A percentile compares a stretch with the other conserved stretches of the same genome.
These are phyloP conservation scores for Asbolus verrucosus DNA, from an alignment of 1,140 invertebrate species.

Conservation along the genomic window DNA sequence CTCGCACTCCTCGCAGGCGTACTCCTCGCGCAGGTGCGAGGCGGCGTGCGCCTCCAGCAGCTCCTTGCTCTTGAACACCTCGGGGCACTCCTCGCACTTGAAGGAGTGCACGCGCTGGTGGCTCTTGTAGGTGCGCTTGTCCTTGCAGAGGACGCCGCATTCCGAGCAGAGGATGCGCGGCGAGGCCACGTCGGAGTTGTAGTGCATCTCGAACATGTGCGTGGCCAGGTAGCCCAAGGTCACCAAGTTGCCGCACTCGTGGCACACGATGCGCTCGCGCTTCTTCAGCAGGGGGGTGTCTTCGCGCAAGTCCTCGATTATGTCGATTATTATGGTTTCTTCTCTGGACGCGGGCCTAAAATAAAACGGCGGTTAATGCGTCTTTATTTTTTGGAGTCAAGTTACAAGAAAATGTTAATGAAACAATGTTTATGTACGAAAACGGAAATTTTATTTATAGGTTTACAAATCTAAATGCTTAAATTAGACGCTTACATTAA, in stretches of 20 bases:
- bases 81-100: constrained; percentile 66
- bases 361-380: too few relatives aligned
- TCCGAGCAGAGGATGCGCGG: not conserved
- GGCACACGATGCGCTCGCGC: not conserved
- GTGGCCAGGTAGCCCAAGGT: constrained; percentile 1
- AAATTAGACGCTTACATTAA: too few relatives aligned
- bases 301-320: too few relatives aligned
- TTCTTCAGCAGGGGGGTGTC: too few relatives aligned
- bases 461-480: too few relatives aligned
- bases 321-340: too few relatives aligned
- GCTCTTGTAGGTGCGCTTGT: not conserved
- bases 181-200: not conserved
- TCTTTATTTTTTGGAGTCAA: too few relatives aligned
- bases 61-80: constrained; percentile 66
- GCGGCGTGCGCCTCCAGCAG: constrained; percentile 66
- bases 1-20: constrained; percentile 48
- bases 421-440: too few relatives aligned
- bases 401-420: too few relatives aligned
- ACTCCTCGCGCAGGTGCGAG: constrained; percentile 35
- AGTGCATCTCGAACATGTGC: constrained; percentile 17
- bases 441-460: too few relatives aligned
- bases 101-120: not conserved
- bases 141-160: constrained; percentile 7
- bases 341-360: too few relatives aligned
- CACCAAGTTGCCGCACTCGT: constrained; percentile 10